phyloP scores from a whole-genome alignment of 2,888 invertebrate species.

The Dryadula phaetusa region DNA sequence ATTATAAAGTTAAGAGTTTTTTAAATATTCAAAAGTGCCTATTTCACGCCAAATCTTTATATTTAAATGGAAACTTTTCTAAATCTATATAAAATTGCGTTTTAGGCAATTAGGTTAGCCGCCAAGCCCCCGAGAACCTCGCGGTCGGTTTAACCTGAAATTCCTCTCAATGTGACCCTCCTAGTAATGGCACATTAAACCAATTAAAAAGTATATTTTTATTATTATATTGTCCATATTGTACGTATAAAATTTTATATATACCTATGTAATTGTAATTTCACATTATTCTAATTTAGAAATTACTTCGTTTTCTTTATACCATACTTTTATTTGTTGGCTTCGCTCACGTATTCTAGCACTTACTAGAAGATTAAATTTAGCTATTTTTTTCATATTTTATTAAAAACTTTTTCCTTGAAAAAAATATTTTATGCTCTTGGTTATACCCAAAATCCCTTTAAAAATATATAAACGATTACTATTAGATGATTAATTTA shows the following conservation, averaged over 20 bases:
- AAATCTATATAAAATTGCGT: constrained; percentile 9
- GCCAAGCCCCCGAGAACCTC: constrained; percentile 11
- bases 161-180: constrained; percentile 17
- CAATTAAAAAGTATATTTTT: constrained; percentile 18
- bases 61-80: background rate
- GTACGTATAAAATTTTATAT: background rate
- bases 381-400: too few species aligned
- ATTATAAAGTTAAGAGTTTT: background rate
- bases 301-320: too few species aligned
- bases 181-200: constrained; percentile 23
- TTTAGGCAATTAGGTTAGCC: constrained; percentile 25
- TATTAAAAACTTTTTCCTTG: too few species aligned
- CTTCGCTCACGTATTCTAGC: too few species aligned
- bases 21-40: constrained; percentile 1
- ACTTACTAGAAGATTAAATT: too few species aligned
- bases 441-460: too few species aligned
- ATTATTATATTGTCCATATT: background rate
- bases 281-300: background rate
- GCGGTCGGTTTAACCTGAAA: constrained; percentile 25
- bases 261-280: background rate
- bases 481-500: too few species aligned
- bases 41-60: background rate
- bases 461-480: too few species aligned
- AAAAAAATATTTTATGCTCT: too few species aligned
- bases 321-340: too few species aligned